These are phyloP conservation scores for Terrapene triunguis DNA, from an alignment of 2,113 vertebrate genomes.

Conservation along the genomic window DNA sequence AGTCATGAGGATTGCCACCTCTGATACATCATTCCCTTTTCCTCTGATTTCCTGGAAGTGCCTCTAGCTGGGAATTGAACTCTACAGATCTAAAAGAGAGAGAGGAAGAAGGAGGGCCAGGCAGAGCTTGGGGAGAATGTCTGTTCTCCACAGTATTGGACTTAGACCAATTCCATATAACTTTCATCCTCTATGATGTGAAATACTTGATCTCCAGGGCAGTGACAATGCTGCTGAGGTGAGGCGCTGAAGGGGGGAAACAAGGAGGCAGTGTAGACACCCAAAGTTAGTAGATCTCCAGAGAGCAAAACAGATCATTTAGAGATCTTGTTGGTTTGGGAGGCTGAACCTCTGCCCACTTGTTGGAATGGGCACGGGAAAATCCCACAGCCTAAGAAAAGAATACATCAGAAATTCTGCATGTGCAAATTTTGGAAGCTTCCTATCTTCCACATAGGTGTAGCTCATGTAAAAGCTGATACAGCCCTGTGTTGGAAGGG, in stretches of 20 bases:
- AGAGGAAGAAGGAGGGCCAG: background rate
- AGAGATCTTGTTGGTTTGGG: background rate
- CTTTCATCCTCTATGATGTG: background rate
- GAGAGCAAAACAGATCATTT: background rate
- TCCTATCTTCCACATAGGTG: background rate
- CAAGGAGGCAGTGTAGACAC: background rate
- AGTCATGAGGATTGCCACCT: background rate
- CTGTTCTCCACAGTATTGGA: background rate
- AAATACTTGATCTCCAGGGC: background rate
- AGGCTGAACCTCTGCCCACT: background rate
- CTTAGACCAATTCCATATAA: background rate
- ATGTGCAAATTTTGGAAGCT: background rate
- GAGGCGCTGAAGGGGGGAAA: too few species aligned
- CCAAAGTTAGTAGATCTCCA: background rate
- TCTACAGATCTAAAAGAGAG: background rate
- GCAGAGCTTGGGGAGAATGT: background rate
- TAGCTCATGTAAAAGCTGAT: background rate
- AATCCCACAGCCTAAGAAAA: background rate
- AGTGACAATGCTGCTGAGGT: background rate
- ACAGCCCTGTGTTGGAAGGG: background rate
- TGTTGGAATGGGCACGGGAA: background rate
- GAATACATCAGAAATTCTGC: background rate
- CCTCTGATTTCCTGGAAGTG: background rate
- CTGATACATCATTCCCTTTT: fast-evolving
- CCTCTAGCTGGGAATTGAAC: background rate